Base-by-base conservation (phyloP, 2,113 vertebrate genomes). In the Gallinago jamesoni region DNA sequence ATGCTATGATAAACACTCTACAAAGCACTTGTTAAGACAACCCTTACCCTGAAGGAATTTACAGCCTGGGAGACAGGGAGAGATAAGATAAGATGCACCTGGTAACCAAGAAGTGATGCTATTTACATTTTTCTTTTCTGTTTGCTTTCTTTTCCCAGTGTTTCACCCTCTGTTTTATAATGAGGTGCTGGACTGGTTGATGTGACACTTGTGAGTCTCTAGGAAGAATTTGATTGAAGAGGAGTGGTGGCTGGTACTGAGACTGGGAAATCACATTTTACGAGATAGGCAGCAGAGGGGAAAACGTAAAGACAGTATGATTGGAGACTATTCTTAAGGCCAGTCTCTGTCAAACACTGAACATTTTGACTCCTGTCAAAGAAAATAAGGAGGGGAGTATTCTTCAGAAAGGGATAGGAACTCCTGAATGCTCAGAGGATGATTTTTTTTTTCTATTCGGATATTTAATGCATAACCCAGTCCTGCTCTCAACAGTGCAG, bases 21-120 rank as follows among this genome's bases (percentile, higher is more conserved):
- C 55, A 79, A 92, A 88, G 80, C 94, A 91, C 92, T 96, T 96
- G 84, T 87, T 92, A 92, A 84, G 86, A 75, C 76, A 93, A 76
- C 53, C 52, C 80, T 92, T 92, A 78, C 37, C 66, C 73, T 53
- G 50, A 35, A 91, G 74, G 95, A 96, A 97, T 97, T 84, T 94
- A 94, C 66, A 94, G 87, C 91, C 81, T 69, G 43, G 23, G 91
- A 96, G 94, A 94, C 77, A 69, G 89, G 64, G 57, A 70, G 69
- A 96, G 94, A 97, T 96, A 96, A 96, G 96, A 97, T 96, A 97
- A 96, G 86, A 92, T 92, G 70, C 84, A 96, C 92, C 92, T 94
- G 95, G 92, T 94, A 95, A 97, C 95, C 84, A 87, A 96, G 84
- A 95, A 90, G 80, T 80, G 84, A 90, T 96, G 77, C 57, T 94